Conservation (phyloP, 2,797 vertebrate genomes). For the Mormyrops boulengeri region DNA sequence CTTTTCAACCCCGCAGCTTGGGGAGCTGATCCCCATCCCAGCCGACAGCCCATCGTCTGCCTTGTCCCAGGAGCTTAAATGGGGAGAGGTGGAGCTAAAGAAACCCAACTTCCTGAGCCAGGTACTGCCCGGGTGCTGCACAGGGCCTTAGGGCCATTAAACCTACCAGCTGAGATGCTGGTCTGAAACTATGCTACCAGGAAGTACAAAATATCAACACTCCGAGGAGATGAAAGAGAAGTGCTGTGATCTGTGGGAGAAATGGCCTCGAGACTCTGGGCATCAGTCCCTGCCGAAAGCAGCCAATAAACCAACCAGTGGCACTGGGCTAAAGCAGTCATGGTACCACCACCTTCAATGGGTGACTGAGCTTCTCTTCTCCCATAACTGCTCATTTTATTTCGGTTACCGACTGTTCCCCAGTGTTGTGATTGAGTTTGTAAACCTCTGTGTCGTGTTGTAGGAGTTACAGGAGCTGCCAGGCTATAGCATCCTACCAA, state of each 20-base stretch:
- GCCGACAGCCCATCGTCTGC: constrained; percentile 62
- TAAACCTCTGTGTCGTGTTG: neutral
- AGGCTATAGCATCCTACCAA: constrained; percentile 27
- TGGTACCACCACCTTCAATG: neutral
- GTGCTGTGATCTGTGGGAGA: neutral
- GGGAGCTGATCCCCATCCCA: constrained; percentile 74
- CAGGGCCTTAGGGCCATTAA: neutral
- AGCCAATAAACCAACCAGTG: neutral
- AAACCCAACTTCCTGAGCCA: constrained; percentile 47
- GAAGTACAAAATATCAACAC: neutral
- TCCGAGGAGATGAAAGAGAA: neutral
- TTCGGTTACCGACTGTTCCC: neutral
- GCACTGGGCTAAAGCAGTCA: neutral
- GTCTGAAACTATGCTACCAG: neutral
- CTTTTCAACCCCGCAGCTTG: constrained; percentile 64
- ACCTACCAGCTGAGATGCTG: neutral
- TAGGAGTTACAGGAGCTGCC: constrained; percentile 35
- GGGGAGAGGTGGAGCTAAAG: constrained; percentile 39
- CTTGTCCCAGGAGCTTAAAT: constrained; percentile 60
- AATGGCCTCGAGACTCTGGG: neutral
- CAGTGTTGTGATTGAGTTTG: neutral
- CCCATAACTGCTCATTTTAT: neutral
- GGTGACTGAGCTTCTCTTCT: neutral
- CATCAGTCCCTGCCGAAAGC: neutral
- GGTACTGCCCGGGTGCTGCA: constrained; percentile 30